Conservation (phyloP, 2,113 vertebrate genomes). For the Lynx canadensis region DNA sequence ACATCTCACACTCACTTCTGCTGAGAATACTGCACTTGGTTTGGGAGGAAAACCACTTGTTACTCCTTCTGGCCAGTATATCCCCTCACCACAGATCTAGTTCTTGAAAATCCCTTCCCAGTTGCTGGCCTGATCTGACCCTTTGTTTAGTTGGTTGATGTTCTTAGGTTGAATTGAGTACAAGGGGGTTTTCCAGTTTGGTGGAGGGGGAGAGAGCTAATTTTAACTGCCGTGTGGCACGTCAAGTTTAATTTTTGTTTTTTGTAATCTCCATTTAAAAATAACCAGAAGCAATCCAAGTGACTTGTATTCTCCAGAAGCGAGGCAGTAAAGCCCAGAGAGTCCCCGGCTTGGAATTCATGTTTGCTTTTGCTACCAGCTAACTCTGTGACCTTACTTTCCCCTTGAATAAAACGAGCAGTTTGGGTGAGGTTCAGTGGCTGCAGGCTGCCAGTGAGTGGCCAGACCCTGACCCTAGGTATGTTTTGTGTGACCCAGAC, state of each 20-base stretch:
- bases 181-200: not conserved
- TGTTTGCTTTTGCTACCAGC: not conserved
- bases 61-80: not conserved
- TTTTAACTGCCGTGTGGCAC: slow-evolving; percentile 16
- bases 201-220: not conserved
- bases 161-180: not conserved
- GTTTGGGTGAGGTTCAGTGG: not conserved
- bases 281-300: not conserved
- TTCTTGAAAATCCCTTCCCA: not conserved
- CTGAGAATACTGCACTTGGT: not conserved
- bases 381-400: slow-evolving; percentile 45
- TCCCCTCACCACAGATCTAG: not conserved
- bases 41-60: not conserved
- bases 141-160: not conserved
- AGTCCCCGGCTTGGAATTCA: not conserved
- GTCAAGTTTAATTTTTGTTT: not conserved
- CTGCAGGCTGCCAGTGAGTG: not conserved
- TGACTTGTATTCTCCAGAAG: not conserved
- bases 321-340: not conserved
- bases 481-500: slow-evolving; percentile 32
- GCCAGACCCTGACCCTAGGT: not conserved
- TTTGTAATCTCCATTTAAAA: slow-evolving; percentile 59
- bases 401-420: not conserved
- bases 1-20: not conserved
- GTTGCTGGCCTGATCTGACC: not conserved